Evolutionary conservation across 2,797 vertebrate species (phyloP), one percentile per base, ranked within the genome.

Genomic region (Corythornis leucogaster): DNA sequence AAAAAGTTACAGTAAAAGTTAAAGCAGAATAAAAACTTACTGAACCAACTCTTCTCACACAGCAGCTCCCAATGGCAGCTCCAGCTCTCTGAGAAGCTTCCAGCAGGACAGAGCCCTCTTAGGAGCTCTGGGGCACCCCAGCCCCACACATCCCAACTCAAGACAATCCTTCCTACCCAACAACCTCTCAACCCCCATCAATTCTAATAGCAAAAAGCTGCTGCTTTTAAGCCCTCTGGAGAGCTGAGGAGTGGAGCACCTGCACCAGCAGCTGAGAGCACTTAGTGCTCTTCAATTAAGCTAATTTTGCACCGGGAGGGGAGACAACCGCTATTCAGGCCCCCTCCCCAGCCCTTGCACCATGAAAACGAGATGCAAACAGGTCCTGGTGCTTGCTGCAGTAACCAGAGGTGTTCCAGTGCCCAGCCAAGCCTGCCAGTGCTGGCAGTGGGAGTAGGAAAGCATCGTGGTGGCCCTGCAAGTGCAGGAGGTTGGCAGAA

Each of bases 111-210:
- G 25, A 31, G 1, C 11, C 22, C 6, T 1, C 33, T 12, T 35
- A 12, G 25, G 18, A 63, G 50, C 53, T 18, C 6, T 1, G 16
- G 38, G 3, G 5, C 20, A 40, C 11, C 0, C 3, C 45, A 68
- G 7, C 3, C 50, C 5, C 28, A 22, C 51, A 2, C 2, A 0
- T 5, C 50, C 25, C 0, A 0, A 2, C 20, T 24, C 10, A 10
- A 14, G 6, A 1, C 5, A 1, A 0, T 0, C 0, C 18, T 5
- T 18, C 17, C 30, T 9, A 11, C 51, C 22, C 53, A 28, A 11
- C 12, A 1, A 0, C 0, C 15, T 21, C 51, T 2, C 26, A 4
- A 3, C 25, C 42, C 42, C n/a, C 19, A 8, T 8, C 45, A 22
- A 18, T 12, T 3, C 35, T 9, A 1, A 61, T 1, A 4, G 4